Conservation (phyloP, 2,888 invertebrate genomes). For the Xanthorhoe spadicearia region DNA sequence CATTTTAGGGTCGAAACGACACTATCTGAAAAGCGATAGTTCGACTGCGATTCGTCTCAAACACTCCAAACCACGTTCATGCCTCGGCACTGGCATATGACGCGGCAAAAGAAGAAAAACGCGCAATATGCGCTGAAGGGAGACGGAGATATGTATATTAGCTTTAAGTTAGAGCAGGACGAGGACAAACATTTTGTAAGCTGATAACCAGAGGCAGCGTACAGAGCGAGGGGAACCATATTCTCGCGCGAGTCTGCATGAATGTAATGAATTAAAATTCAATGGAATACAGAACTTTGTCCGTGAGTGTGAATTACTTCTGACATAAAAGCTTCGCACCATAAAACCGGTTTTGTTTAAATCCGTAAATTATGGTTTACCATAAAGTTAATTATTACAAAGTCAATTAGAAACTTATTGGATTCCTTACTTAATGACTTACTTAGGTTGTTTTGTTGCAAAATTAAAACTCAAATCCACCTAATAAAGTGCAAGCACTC, state of each 20-base stretch:
- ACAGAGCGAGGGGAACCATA: constrained; percentile 82
- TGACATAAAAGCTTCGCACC: constrained; percentile 59
- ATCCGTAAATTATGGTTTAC: constrained; percentile 9
- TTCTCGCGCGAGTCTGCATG: constrained; percentile 81
- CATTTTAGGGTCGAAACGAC: constrained; percentile 48
- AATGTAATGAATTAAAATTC: constrained; percentile 84
- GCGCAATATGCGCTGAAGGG: constrained; percentile 79
- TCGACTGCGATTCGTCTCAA: constrained; percentile 63
- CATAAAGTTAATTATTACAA: constrained; percentile 16
- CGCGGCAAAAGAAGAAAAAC: constrained; percentile 84
- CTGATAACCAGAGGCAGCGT: constrained; percentile 83
- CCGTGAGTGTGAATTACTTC: constrained; percentile 67
- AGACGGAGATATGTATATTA: constrained; percentile 72
- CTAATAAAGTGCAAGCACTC: constrained; percentile 10
- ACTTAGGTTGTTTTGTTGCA: constrained; percentile 19
- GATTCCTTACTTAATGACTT: constrained; percentile 25
- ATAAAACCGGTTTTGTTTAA: constrained; percentile 21
- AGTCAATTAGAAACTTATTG: constrained; percentile 37
- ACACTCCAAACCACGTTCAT: constrained; percentile 68
- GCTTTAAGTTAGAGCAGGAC: constrained; percentile 69
- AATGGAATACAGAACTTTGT: constrained; percentile 70
- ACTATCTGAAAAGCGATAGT: constrained; percentile 55
- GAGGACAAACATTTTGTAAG: constrained; percentile 81
- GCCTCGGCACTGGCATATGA: constrained; percentile 77
- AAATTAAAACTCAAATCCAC: neutral